Base-by-base conservation (phyloP, 2,888 invertebrate species). In the Hypomecis atomaria region DNA sequence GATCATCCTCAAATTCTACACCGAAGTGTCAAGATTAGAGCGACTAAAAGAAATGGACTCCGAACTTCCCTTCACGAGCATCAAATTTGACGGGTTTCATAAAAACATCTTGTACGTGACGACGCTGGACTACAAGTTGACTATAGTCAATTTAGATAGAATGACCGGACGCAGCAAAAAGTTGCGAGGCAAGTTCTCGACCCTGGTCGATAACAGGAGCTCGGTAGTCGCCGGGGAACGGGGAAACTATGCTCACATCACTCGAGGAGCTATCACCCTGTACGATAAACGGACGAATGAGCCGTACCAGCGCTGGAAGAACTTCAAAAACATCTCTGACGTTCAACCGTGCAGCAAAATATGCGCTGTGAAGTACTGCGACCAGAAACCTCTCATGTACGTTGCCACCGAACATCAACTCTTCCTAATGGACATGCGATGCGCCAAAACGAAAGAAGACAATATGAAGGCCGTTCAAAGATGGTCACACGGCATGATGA, bases 401-500 rank as follows among this genome's bases (percentile, higher is more conserved):
- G 74, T 88, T 8, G 87, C 83, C 0, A 87, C 89, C 0, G 83
- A 86, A 37, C 93, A 93, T 60, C 86, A 89, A 68, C 56, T 90
- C 0, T 88, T 90, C 50, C 66, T 89, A 11, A 78, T 88, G 77
- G 93, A 93, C 69, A 69, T 89, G 65, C 76, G 92, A 9, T 85
- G 78, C 65, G 71, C 71, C 43, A 75, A 76, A 44, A 76, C 50
- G n/a, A 75, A 75, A 5, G 75, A 72, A 13, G 72, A 74, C 4
- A 81, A 82, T 49, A 72, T 85, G 0, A 83, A 79, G 68, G 77
- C 90, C 0, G 76, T 91, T 5, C 93, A 93, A 70, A 86, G 94
- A 65, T 94, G 94, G 94, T 94, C 91, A 0, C 94, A 94, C 69
- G 93, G 93, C 5, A 93, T 94, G 79, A 87, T 92, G 70, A 89